phyloP scores from a whole-genome alignment of 2,888 invertebrate genomes.

The Clanis bilineata region DNA sequence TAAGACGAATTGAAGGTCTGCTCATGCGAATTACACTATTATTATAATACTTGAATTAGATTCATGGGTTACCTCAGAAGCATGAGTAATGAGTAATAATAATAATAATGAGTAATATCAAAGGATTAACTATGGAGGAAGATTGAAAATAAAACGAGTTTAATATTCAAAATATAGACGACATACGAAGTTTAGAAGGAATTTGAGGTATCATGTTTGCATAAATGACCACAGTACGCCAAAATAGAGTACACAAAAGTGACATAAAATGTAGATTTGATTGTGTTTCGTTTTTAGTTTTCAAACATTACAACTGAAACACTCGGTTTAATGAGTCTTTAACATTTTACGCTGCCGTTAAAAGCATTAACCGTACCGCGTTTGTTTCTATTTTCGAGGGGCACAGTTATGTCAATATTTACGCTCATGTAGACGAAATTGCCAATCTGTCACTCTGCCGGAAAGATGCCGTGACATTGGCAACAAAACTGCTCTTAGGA shows the following conservation, averaged over 20 bases:
- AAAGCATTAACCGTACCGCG: not conserved
- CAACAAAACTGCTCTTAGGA: constrained; percentile 13
- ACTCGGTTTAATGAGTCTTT: constrained; percentile 2
- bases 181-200: not conserved
- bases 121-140: no score
- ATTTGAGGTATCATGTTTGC: not conserved
- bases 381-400: not conserved
- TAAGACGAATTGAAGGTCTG: not conserved
- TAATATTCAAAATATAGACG: not conserved
- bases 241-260: not conserved
- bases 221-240: not conserved
- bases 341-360: constrained; percentile 3
- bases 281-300: not conserved
- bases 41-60: not conserved
- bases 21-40: not conserved
- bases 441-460: constrained; percentile 13
- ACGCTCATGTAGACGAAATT: constrained; percentile 10
- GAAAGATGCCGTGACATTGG: constrained; percentile 16
- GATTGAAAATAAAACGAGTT: not conserved
- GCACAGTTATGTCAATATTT: constrained; percentile 4
- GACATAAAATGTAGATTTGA: not conserved
- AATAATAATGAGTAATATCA: no score
- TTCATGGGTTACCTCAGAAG: no score
- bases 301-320: not conserved
- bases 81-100: no score